phyloP scores from a whole-genome alignment of 1,140 invertebrate genomes.

The Mercenaria mercenaria region DNA sequence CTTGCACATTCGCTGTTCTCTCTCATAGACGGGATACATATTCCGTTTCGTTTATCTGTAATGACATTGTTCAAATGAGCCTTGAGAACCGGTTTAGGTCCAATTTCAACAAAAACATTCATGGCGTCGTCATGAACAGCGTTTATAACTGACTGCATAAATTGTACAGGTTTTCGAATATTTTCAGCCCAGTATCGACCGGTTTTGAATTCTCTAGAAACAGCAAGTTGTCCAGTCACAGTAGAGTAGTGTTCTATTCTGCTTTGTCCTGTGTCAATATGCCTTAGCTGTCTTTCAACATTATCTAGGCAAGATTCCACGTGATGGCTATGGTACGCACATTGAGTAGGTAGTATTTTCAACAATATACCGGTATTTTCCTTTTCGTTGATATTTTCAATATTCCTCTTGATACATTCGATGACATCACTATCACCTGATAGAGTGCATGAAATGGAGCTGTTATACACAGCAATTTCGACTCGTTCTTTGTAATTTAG shows the following conservation, averaged over 20 bases:
- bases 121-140: background rate
- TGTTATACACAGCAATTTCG: slow-evolving; percentile 68
- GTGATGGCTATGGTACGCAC: slow-evolving; percentile 78
- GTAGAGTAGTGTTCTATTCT: background rate
- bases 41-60: slow-evolving; percentile 69
- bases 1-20: slow-evolving; percentile 57
- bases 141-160: background rate
- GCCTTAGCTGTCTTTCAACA: slow-evolving; percentile 31
- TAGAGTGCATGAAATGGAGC: slow-evolving; percentile 56
- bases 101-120: slow-evolving; percentile 40
- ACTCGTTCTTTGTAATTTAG: slow-evolving; percentile 24
- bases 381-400: slow-evolving; percentile 16
- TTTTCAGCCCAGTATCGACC: slow-evolving; percentile 76
- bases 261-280: background rate
- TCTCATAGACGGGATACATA: slow-evolving; percentile 72
- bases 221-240: slow-evolving; percentile 54
- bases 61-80: slow-evolving; percentile 57
- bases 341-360: slow-evolving; percentile 47
- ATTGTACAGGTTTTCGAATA: slow-evolving; percentile 71
- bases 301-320: slow-evolving; percentile 58
- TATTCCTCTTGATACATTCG: slow-evolving; percentile 8
- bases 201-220: background rate
- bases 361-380: background rate
- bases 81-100: slow-evolving; percentile 2
- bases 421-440: slow-evolving; percentile 66